A percentile compares a stretch with the other conserved stretches of the same genome.
phyloP scores from a whole-genome alignment of 2,888 invertebrate species.

The Hemicrepidius hirtus region DNA sequence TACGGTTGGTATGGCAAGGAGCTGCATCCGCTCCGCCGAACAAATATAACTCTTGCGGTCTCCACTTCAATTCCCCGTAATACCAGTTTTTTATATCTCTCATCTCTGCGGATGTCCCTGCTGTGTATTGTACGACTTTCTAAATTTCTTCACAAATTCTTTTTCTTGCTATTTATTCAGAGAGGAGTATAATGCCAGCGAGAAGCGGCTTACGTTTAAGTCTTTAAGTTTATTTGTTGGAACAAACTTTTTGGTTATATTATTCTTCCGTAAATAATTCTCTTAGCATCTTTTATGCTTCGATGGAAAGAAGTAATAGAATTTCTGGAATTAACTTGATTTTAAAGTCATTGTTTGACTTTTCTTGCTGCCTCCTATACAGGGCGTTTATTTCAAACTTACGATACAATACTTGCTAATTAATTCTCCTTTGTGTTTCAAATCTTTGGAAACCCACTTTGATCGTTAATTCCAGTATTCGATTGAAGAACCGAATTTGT shows the following conservation, averaged over 20 bases:
- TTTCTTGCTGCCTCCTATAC: slow-evolving; percentile 12
- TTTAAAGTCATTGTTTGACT: slow-evolving; percentile 41
- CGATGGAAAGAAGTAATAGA: slow-evolving; percentile 45
- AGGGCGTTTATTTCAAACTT: slow-evolving; percentile 29
- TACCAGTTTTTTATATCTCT: slow-evolving; percentile 54
- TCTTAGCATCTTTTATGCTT: slow-evolving; percentile 45
- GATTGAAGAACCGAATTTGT: slow-evolving; percentile 19
- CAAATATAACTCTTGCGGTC: slow-evolving; percentile 53
- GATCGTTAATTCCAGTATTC: not conserved
- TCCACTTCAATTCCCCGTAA: slow-evolving; percentile 53
- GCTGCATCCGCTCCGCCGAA: slow-evolving; percentile 45
- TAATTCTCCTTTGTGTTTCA: slow-evolving; percentile 17
- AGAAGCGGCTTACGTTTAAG: slow-evolving; percentile 47
- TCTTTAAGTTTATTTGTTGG: slow-evolving; percentile 50
- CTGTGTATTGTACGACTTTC: slow-evolving; percentile 54
- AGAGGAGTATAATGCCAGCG: slow-evolving; percentile 46
- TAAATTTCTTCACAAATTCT: slow-evolving; percentile 53
- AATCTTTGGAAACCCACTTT: slow-evolving; percentile 5
- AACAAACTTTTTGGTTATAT: slow-evolving; percentile 50
- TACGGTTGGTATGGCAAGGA: slow-evolving; percentile 37
- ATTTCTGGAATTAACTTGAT: slow-evolving; percentile 44
- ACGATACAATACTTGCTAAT: slow-evolving; percentile 21
- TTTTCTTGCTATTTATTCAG: slow-evolving; percentile 52
- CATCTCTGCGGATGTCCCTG: slow-evolving; percentile 53
- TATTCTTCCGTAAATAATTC: slow-evolving; percentile 51